Evolutionary conservation across 2,888 invertebrate genomes (phyloP).

Genomic region (Tetanocera ferruginea): DNA sequence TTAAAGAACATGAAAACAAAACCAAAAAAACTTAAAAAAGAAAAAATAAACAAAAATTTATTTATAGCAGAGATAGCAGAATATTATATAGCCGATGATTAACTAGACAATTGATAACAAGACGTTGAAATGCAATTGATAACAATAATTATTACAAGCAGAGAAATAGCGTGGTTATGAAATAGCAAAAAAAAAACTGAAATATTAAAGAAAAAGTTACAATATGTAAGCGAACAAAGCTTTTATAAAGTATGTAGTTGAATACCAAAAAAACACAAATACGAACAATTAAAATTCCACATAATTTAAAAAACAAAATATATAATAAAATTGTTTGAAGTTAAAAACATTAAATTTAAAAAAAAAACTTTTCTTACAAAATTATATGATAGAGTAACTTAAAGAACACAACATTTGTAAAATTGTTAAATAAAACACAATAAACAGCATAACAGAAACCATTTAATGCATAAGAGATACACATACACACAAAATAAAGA

Average conservation of each 20-base stretch:
- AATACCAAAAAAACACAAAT: not conserved
- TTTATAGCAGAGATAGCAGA: slow-evolving; percentile 43
- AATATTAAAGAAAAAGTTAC: not conserved
- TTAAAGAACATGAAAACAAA: slow-evolving; percentile 27
- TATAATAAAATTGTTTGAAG: not conserved
- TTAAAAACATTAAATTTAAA: not conserved
- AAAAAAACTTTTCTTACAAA: not conserved
- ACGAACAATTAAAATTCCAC: not conserved
- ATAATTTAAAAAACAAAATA: not conserved
- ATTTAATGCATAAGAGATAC: not conserved
- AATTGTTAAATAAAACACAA: not conserved
- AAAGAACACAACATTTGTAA: not conserved
- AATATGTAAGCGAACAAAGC: slow-evolving; percentile 5
- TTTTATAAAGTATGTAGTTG: not conserved
- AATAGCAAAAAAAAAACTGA: not conserved
- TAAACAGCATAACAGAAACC: not conserved
- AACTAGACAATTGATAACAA: not conserved
- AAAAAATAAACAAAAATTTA: slow-evolving; percentile 31
- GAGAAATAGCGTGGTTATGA: not conserved
- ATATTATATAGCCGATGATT: slow-evolving; percentile 4
- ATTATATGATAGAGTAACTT: no score
- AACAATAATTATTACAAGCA: slow-evolving; percentile 21
- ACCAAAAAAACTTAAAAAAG: slow-evolving; percentile 37
- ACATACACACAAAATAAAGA: not conserved
- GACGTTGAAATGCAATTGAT: slow-evolving; percentile 22